A percentile compares a stretch with the other conserved stretches of the same genome.
Evolutionary conservation across 2,888 invertebrate genomes (phyloP).

Genomic region (Cryptus viduatorius): DNA sequence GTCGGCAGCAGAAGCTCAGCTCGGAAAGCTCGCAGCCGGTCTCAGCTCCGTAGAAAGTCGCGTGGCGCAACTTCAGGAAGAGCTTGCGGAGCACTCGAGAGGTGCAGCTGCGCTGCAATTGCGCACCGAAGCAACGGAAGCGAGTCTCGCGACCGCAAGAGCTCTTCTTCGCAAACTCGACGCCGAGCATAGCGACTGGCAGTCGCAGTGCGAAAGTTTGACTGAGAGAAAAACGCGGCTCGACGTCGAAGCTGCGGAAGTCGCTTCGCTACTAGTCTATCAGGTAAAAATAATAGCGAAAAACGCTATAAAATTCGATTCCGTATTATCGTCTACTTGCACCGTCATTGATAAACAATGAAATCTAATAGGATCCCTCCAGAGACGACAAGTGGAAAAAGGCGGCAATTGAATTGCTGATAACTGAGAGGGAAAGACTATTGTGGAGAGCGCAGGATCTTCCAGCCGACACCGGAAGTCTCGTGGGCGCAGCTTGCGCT

Average conservation of each 20-base stretch:
- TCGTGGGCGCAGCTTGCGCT: slow-evolving; percentile 81
- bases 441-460: slow-evolving; percentile 95
- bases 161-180: slow-evolving; percentile 94
- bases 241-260: slow-evolving; percentile 80
- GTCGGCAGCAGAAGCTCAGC: slow-evolving; percentile 91
- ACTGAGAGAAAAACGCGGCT: slow-evolving; percentile 76
- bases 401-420: slow-evolving; percentile 78
- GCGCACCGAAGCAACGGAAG: slow-evolving; percentile 91
- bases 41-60: slow-evolving; percentile 93
- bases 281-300: slow-evolving; percentile 70
- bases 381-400: slow-evolving; percentile 78
- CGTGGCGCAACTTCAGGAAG: slow-evolving; percentile 91
- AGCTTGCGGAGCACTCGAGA: slow-evolving; percentile 94
- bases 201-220: slow-evolving; percentile 82
- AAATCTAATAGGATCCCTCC: slow-evolving; percentile 69
- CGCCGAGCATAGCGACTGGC: slow-evolving; percentile 96
- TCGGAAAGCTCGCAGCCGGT: slow-evolving; percentile 91
- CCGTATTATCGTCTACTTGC: neutral
- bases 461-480: slow-evolving; percentile 86
- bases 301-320: neutral
- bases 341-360: neutral
- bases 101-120: slow-evolving; percentile 92
- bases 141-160: slow-evolving; percentile 91
- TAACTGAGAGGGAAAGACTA: slow-evolving; percentile 90
- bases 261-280: slow-evolving; percentile 80